phyloP scores from a whole-genome alignment of 1,140 invertebrate genomes.

The Temnothorax longispinosus region DNA sequence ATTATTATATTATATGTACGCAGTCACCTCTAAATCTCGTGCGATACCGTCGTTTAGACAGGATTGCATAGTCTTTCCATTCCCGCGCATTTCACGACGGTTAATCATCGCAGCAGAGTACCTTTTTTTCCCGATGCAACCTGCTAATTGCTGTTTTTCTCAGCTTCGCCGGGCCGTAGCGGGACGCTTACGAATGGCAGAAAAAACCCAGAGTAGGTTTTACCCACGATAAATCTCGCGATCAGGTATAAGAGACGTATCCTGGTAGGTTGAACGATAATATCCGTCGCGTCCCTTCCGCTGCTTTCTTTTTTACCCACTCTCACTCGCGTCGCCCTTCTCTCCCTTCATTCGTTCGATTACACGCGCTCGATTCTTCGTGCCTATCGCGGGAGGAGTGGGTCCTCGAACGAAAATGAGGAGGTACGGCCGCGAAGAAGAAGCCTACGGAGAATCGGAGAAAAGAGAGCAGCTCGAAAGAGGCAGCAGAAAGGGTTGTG shows the following conservation, averaged over 20 bases:
- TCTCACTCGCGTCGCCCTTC: constrained; percentile 15
- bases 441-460: constrained; percentile 54
- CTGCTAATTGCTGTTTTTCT: constrained; percentile 62
- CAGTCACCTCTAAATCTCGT: not conserved
- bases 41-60: not conserved
- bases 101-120: constrained; percentile 17
- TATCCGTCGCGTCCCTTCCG: constrained; percentile 43
- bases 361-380: constrained; percentile 28
- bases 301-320: constrained; percentile 7
- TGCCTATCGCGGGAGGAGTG: constrained; percentile 44
- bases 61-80: not conserved
- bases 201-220: constrained; percentile 50
- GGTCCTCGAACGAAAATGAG: constrained; percentile 32
- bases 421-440: constrained; percentile 14
- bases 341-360: not conserved
- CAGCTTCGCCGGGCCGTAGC: constrained; percentile 28
- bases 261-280: constrained; percentile 65
- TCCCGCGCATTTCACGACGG: not conserved
- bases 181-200: constrained; percentile 3
- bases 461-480: constrained; percentile 67
- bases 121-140: constrained; percentile 35
- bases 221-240: constrained; percentile 73
- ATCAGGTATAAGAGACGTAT: constrained; percentile 69
- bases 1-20: not conserved
- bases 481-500: constrained; percentile 76